Base-by-base conservation (phyloP, 2,888 invertebrate species). In the Andrena chrysosceles region DNA sequence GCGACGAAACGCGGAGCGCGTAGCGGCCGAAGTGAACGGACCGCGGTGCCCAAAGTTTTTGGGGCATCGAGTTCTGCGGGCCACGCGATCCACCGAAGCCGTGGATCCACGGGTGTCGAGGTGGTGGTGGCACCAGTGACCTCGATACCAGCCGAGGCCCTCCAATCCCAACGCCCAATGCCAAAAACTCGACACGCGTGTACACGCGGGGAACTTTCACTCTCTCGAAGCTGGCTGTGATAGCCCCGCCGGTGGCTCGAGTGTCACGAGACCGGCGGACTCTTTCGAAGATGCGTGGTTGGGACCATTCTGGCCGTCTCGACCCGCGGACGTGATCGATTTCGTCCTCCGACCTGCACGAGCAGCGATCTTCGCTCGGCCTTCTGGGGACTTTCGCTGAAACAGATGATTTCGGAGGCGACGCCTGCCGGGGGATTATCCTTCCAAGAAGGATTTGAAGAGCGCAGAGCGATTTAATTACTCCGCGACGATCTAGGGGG, bases 51-150 rank as follows among this genome's bases (percentile, higher is more conserved):
- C 86, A 87, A 89, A 88, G 88, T 91, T 91, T 91, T 91, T 90
- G 91, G 91, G 89, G 84, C 88, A 89, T 78, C 82, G 82, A 75
- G 85, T 84, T 81, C 85, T 77, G 88, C 88, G 89, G 87, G 87
- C 89, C 89, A 90, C 90, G 89, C 90, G 90, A 89, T 86, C 85
- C 87, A 85, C 85, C 86, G 88, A 81, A 87, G 87, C 84, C 81
- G 86, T 86, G 90, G 86, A 89, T 89, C 88, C 90, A 85, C 69
- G 84, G 67, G 48, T 73, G 77, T 67, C 68, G 83, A 29, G 87
- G 91, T 87, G 89, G 91, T 92, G 93, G 93, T 92, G 93, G 93
- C 92, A 93, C 89, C 90, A 89, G 90, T 94, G 94, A 93, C 94
- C 94, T 94, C 94, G 93, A 94, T 93, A 92, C 88, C 87, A 89